Percentiles rank a stretch among this genome's conserved stretches.
Evolutionary conservation across 2,888 invertebrate genomes (phyloP).

Genomic region (Ypsolopha sequella): DNA sequence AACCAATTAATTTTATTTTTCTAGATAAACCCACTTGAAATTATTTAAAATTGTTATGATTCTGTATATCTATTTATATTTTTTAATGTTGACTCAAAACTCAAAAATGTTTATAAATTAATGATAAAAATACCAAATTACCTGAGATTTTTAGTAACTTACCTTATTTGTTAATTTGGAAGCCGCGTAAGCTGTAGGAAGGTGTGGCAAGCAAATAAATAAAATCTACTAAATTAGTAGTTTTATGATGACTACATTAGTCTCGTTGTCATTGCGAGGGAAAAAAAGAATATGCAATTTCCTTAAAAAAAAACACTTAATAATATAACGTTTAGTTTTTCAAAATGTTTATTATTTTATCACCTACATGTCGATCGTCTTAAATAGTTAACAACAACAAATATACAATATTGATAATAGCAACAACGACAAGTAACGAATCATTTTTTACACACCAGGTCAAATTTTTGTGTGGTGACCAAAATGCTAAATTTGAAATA

Average conservation of each 20-base stretch:
- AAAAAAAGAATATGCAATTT: neutral
- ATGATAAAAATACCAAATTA: too few species aligned
- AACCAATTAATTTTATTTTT: too few species aligned
- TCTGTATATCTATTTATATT: neutral
- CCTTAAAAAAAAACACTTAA: neutral
- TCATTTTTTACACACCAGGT: conserved; percentile 39
- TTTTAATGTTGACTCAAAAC: neutral
- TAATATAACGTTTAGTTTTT: conserved; percentile 16
- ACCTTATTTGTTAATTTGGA: conserved; percentile 20
- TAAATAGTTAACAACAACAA: conserved; percentile 67
- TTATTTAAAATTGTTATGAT: too few species aligned
- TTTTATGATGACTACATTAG: neutral
- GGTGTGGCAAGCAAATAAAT: conserved; percentile 18
- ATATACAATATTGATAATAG: conserved; percentile 53
- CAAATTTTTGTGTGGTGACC: conserved; percentile 43
- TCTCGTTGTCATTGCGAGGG: neutral
- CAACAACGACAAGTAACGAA: conserved; percentile 54
- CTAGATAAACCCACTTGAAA: too few species aligned
- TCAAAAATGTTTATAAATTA: neutral
- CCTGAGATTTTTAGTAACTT: conserved; percentile 13
- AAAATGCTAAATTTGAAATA: conserved; percentile 3
- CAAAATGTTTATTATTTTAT: conserved; percentile 42
- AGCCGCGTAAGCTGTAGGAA: conserved; percentile 29
- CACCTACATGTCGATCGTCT: conserved; percentile 52
- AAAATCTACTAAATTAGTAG: conserved; percentile 29